These are phyloP conservation scores for Ceratosolen solmsi DNA, from an alignment of 1,140 invertebrate species.

Conservation along the genomic window DNA sequence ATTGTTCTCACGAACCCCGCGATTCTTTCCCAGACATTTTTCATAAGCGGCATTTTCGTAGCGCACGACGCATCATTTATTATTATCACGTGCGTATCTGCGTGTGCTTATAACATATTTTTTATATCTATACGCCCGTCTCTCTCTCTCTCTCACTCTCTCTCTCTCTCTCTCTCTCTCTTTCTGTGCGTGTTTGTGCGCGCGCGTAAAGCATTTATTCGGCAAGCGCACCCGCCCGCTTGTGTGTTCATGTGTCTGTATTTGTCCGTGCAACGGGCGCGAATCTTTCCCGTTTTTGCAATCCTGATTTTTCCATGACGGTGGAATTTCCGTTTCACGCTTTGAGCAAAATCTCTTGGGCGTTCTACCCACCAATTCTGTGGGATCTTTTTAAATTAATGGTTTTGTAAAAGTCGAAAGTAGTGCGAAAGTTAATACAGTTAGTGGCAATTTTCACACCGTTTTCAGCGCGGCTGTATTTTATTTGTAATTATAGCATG, in stretches of 20 bases:
- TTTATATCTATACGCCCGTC: too few relatives aligned
- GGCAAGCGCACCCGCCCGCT: too few relatives aligned
- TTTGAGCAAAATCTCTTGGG: neutral
- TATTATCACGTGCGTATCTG: neutral
- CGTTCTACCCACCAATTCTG: neutral
- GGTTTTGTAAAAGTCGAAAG: neutral
- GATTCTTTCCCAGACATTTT: constrained; percentile 14
- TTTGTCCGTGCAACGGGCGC: too few relatives aligned
- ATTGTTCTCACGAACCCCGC: constrained; percentile 28
- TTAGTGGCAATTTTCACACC: neutral
- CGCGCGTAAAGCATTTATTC: too few relatives aligned
- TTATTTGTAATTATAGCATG: neutral
- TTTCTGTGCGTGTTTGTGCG: neutral
- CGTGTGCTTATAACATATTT: too few relatives aligned
- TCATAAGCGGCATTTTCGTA: constrained; percentile 26
- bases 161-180: too few relatives aligned
- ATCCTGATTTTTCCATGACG: neutral
- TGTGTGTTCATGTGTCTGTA: too few relatives aligned
- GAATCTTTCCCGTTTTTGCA: neutral
- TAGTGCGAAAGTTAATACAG: neutral
- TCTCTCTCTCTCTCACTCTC: too few relatives aligned
- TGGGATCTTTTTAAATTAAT: neutral
- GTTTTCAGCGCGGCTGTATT: neutral
- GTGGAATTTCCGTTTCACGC: neutral
- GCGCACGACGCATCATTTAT: neutral